Percentiles rank a stretch among this genome's conserved stretches.
Conservation (phyloP, 2,888 invertebrate genomes). For the Dynastes maya region DNA sequence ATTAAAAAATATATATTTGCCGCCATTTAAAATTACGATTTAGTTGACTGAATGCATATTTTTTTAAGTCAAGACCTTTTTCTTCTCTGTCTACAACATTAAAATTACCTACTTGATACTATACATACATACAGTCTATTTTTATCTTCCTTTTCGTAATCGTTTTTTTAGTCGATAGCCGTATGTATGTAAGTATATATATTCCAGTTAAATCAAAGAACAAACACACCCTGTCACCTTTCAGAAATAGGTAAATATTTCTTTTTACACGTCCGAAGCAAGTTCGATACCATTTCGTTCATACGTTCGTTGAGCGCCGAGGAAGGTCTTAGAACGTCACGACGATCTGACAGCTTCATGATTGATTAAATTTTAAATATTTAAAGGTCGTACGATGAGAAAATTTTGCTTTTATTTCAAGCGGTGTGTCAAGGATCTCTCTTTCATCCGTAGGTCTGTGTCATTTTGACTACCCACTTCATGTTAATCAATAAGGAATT, state of each 20-base stretch:
- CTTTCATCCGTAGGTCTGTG: background rate
- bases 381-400: conserved; percentile 16
- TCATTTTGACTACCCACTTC: background rate
- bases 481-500: no score
- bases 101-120: background rate
- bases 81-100: no score
- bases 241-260: conserved; percentile 13
- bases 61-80: no score
- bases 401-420: background rate
- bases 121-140: background rate
- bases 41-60: no score
- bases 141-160: background rate
- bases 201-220: background rate
- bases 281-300: conserved; percentile 2
- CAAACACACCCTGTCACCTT: background rate
- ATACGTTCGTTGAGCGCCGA: background rate
- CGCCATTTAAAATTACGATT: no score
- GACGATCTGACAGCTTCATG: conserved; percentile 13
- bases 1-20: no score
- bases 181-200: no score
- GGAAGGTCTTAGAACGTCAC: conserved; percentile 7
- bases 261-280: background rate
- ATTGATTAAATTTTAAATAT: conserved; percentile 37
- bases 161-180: no score
- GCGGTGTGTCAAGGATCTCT: background rate